These are phyloP conservation scores for Eucera pruinosa DNA, from an alignment of 2,888 invertebrate genomes.

Conservation along the genomic window DNA sequence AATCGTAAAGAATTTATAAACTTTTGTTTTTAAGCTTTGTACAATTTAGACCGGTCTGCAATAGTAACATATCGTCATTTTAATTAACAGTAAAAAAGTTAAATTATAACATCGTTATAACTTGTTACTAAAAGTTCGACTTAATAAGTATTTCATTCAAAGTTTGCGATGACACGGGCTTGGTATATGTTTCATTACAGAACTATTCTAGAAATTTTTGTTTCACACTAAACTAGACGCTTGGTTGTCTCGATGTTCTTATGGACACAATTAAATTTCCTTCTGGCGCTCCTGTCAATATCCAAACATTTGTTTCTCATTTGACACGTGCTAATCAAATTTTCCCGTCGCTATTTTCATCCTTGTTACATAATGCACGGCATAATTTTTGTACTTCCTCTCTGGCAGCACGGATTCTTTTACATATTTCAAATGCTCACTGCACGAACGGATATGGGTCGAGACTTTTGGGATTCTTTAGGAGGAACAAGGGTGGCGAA, in stretches of 20 bases:
- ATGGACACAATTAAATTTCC: slow-evolving; percentile 3
- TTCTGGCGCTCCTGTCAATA: not conserved
- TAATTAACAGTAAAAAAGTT: no score
- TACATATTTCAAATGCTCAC: slow-evolving; percentile 10
- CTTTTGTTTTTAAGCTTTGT: no score
- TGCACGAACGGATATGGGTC: slow-evolving; percentile 14
- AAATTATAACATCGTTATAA: no score
- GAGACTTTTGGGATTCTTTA: slow-evolving; percentile 16
- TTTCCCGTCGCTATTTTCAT: not conserved
- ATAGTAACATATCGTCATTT: no score
- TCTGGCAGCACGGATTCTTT: not conserved
- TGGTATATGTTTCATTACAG: no score
- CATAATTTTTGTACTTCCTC: not conserved
- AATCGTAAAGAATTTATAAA: no score
- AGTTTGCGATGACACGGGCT: no score
- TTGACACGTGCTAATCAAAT: not conserved
- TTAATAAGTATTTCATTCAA: no score
- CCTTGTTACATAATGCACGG: not conserved
- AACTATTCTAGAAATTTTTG: not conserved
- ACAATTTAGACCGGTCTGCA: no score
- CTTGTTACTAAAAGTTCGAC: no score
- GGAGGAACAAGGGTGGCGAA: slow-evolving; percentile 5
- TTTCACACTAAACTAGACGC: not conserved
- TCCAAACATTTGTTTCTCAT: no score
- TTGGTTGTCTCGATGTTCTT: not conserved